Conservation (phyloP, 2,888 invertebrate species). For the Xanthia togata region DNA sequence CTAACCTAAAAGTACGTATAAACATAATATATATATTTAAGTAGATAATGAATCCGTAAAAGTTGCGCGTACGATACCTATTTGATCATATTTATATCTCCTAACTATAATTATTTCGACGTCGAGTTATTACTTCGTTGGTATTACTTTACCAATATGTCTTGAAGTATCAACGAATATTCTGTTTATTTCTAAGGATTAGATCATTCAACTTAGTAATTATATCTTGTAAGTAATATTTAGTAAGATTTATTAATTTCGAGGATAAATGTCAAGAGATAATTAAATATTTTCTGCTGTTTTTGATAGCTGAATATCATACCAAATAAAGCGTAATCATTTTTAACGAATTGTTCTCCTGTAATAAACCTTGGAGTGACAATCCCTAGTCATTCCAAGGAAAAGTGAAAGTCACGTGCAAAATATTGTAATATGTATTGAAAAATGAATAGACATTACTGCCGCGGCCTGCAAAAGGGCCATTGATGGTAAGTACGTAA, state of each 20-base stretch:
- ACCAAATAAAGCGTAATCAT: not conserved
- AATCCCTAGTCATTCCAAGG: not conserved
- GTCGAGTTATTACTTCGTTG: slow-evolving; percentile 47
- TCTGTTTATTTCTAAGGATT: slow-evolving; percentile 22
- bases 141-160: slow-evolving; percentile 51
- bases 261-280: not conserved
- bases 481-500: too few species aligned
- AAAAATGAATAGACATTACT: too few species aligned
- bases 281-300: not conserved
- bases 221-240: not conserved
- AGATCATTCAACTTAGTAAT: slow-evolving; percentile 14
- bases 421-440: too few species aligned
- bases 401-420: not conserved
- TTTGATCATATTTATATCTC: slow-evolving; percentile 41
- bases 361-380: not conserved
- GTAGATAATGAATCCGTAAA: slow-evolving; percentile 44
- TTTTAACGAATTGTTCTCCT: not conserved
- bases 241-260: not conserved
- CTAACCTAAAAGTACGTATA: not conserved
- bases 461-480: too few species aligned
- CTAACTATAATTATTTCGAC: slow-evolving; percentile 58
- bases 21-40: slow-evolving; percentile 24
- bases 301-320: not conserved
- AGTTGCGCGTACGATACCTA: slow-evolving; percentile 43
- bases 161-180: slow-evolving; percentile 42